Conservation (phyloP, 2,797 vertebrate species). For the Chelidonichthys spinosus region DNA sequence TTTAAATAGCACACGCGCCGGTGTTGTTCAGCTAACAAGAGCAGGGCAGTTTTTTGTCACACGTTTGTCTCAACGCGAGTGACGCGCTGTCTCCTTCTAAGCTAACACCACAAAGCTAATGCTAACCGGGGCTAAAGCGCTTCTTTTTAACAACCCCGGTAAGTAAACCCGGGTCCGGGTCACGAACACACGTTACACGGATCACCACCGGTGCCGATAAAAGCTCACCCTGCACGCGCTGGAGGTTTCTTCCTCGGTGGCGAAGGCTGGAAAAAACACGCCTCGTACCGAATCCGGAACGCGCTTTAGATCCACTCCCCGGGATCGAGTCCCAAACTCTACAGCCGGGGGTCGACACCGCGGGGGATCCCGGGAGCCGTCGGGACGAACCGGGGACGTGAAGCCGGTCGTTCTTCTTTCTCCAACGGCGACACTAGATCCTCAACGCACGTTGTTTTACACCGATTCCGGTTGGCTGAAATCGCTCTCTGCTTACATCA, state of each 20-base stretch:
- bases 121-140: constrained; percentile 59
- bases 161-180: too few species aligned
- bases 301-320: background rate
- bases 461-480: constrained; percentile 5
- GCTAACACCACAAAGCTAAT: constrained; percentile 62
- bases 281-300: constrained; percentile 21
- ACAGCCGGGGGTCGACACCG: background rate
- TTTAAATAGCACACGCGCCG: rapidly evolving
- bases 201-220: background rate
- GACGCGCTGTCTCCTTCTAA: constrained; percentile 18
- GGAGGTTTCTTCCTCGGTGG: constrained; percentile 45
- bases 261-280: constrained; percentile 38
- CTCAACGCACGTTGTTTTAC: background rate
- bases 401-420: background rate
- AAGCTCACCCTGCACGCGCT: rapidly evolving
- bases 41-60: constrained; percentile 13
- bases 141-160: background rate
- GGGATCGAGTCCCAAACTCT: constrained; percentile 71
- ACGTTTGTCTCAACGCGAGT: background rate
- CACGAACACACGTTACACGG: too few species aligned
- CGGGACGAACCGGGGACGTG: rapidly evolving
- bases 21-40: background rate
- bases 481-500: constrained; percentile 30
- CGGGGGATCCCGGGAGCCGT: rapidly evolving
- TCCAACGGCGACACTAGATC: rapidly evolving